These are phyloP conservation scores for Drosophila setifemur DNA, from an alignment of 1,140 invertebrate species.

Conservation along the genomic window DNA sequence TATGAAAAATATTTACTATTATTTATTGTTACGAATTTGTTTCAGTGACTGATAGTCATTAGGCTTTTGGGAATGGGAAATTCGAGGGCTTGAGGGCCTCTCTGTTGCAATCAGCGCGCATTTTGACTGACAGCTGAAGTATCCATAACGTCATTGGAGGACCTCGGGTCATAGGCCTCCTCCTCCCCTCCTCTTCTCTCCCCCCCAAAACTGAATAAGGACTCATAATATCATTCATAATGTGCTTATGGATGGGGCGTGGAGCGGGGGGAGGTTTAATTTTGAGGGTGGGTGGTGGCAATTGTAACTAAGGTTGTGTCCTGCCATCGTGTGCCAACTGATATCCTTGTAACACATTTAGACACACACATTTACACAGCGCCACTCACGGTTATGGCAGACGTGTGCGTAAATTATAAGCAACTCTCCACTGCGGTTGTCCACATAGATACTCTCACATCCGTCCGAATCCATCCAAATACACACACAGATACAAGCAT, in stretches of 20 bases:
- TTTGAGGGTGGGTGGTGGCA: not conserved
- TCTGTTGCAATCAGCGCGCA: conserved; percentile 54
- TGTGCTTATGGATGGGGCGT: too few species aligned
- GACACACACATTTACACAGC: conserved; percentile 4
- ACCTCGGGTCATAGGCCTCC: conserved; percentile 58
- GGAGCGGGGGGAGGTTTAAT: not conserved
- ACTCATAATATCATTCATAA: conserved; percentile 76
- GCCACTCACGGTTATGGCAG: too few species aligned
- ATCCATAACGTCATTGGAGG: conserved; percentile 72
- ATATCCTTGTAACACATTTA: conserved; percentile 64
- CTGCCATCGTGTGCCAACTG: conserved; percentile 28
- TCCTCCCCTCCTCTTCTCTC: too few species aligned
- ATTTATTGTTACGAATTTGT: too few species aligned
- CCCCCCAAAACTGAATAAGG: conserved; percentile 51
- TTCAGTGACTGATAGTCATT: too few species aligned
- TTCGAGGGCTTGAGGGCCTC: not conserved
- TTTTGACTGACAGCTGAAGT: conserved; percentile 74
- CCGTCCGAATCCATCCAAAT: not conserved
- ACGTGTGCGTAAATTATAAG: conserved; percentile 56
- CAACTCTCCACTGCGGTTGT: conserved; percentile 63
- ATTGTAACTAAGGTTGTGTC: conserved; percentile 47
- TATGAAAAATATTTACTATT: not conserved
- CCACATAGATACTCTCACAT: conserved; percentile 16
- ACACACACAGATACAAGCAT: not conserved
- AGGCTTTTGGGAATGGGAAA: not conserved